Evolutionary conservation across 2,888 invertebrate species (phyloP).

Genomic region (Merodon equestris): DNA sequence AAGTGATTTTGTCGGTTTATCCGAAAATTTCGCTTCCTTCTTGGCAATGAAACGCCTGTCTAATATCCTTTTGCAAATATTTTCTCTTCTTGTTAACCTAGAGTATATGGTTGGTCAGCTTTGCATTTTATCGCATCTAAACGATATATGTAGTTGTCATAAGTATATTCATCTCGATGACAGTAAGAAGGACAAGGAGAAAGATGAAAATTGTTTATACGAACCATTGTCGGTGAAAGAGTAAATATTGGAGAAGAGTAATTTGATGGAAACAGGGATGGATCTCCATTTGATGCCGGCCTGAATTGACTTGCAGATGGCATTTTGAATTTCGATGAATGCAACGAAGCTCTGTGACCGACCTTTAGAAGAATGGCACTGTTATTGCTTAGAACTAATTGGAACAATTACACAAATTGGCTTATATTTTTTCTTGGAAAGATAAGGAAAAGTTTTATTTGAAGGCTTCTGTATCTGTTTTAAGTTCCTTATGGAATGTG

Average conservation of each 20-base stretch:
- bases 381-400: too few relatives aligned
- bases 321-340: background rate
- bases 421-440: too few relatives aligned
- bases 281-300: too few relatives aligned
- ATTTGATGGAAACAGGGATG: conserved; percentile 14
- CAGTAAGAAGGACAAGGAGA: conserved; percentile 13
- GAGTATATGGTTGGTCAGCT: background rate
- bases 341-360: background rate
- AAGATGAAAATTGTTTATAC: conserved; percentile 16
- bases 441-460: too few relatives aligned
- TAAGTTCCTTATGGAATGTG: too few relatives aligned
- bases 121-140: conserved; percentile 8
- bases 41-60: background rate
- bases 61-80: conserved; percentile 41
- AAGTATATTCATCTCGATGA: conserved; percentile 15
- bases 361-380: too few relatives aligned
- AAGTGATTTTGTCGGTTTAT: background rate
- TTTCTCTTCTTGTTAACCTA: conserved; percentile 13
- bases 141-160: background rate
- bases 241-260: conserved; percentile 40
- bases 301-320: background rate
- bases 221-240: conserved; percentile 17
- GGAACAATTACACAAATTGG: too few relatives aligned
- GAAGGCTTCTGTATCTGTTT: too few relatives aligned
- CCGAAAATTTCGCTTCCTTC: background rate